phyloP scores from a whole-genome alignment of 2,888 invertebrate genomes.

The Chymomyza procnemis region DNA sequence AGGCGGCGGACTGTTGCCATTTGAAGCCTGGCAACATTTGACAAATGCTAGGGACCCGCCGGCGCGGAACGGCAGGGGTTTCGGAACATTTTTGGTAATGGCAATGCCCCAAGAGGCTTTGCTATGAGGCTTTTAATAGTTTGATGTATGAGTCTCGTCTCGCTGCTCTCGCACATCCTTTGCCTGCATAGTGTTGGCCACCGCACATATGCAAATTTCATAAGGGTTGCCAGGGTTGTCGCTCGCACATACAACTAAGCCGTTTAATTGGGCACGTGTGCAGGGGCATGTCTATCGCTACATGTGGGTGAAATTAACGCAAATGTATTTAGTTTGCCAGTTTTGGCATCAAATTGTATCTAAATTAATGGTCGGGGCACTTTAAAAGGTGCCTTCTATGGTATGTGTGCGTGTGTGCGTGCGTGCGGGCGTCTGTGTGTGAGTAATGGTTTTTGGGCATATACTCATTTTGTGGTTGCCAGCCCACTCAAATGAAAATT shows the following conservation, averaged over 20 bases:
- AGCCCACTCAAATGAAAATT: neutral
- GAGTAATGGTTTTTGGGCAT: slow-evolving; percentile 45
- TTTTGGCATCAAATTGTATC: slow-evolving; percentile 44
- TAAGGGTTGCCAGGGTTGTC: slow-evolving; percentile 36
- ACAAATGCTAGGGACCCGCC: slow-evolving; percentile 58
- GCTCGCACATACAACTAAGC: slow-evolving; percentile 35
- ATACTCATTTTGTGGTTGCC: slow-evolving; percentile 4
- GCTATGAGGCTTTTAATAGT: slow-evolving; percentile 66
- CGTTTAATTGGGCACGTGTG: slow-evolving; percentile 45
- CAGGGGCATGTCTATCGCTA: slow-evolving; percentile 2
- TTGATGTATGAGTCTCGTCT: slow-evolving; percentile 60
- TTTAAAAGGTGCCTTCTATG: slow-evolving; percentile 53
- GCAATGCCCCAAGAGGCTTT: slow-evolving; percentile 57
- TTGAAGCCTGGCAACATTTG: slow-evolving; percentile 68
- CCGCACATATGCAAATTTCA: slow-evolving; percentile 59
- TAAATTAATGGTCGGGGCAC: slow-evolving; percentile 34
- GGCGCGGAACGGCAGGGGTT: slow-evolving; percentile 16
- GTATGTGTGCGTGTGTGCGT: slow-evolving; percentile 6
- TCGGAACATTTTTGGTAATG: neutral
- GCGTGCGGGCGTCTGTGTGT: slow-evolving; percentile 12
- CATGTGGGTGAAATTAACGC: slow-evolving; percentile 59
- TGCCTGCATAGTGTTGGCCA: slow-evolving; percentile 13
- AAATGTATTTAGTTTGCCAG: slow-evolving; percentile 68
- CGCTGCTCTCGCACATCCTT: neutral
- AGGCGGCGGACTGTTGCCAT: slow-evolving; percentile 70